These are phyloP conservation scores for Cryptocephalus primarius DNA, from an alignment of 2,888 invertebrate species.

Conservation along the genomic window DNA sequence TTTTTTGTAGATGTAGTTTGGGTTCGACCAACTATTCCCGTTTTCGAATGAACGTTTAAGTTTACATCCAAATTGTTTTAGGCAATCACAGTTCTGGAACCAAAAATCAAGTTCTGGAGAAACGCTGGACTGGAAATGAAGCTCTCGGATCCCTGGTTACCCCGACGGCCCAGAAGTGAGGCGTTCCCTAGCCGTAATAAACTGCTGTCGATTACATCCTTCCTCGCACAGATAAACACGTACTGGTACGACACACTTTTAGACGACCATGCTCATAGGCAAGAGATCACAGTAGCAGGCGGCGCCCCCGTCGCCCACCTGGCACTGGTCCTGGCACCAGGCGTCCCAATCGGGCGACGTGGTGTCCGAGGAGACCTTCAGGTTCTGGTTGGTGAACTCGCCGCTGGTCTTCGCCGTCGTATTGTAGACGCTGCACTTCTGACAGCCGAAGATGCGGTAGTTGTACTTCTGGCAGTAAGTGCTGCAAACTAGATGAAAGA, in stretches of 20 bases:
- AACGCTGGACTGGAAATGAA: too few species aligned
- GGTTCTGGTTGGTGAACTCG: conserved; percentile 1
- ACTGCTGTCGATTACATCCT: too few species aligned
- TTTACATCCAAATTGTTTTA: too few species aligned
- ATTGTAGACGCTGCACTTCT: conserved; percentile 39
- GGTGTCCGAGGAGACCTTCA: conserved; percentile 1
- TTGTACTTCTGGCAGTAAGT: conserved; percentile 39
- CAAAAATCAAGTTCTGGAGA: too few species aligned
- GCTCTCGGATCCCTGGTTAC: too few species aligned
- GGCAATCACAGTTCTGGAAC: too few species aligned
- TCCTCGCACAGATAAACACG: too few species aligned
- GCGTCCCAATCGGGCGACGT: conserved; percentile 44
- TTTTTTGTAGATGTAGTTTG: too few species aligned
- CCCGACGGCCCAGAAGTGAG: too few species aligned
- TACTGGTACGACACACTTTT: neutral
- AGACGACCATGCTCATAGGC: conserved; percentile 37
- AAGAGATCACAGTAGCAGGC: conserved; percentile 65
- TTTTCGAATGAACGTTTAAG: too few species aligned
- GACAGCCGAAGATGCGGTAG: conserved; percentile 31
- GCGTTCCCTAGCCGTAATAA: too few species aligned
- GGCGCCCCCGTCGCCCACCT: conserved; percentile 60
- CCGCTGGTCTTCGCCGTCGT: conserved; percentile 4
- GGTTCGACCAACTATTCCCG: too few species aligned
- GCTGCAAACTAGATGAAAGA: conserved; percentile 34
- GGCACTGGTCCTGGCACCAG: conserved; percentile 55